Evolutionary conservation across 2,797 vertebrate genomes (phyloP).

Genomic region (Crenichthys baileyi): DNA sequence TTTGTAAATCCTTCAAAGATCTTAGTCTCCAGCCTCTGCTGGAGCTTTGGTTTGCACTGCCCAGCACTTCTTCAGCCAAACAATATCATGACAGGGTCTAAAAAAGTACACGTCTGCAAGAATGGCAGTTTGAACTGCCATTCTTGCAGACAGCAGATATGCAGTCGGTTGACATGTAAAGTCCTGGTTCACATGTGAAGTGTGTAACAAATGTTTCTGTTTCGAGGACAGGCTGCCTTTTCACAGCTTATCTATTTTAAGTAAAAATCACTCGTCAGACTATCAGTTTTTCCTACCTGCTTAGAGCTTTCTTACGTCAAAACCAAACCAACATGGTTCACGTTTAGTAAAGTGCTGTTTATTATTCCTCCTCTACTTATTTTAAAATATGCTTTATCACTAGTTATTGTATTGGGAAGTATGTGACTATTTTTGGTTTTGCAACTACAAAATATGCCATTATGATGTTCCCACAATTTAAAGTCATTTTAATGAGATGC

Average conservation of each 20-base stretch:
- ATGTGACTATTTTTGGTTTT: background rate
- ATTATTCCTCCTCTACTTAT: background rate
- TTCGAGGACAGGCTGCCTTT: constrained; percentile 8
- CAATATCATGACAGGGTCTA: constrained; percentile 21
- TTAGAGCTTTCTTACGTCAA: constrained; percentile 15
- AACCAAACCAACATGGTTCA: background rate
- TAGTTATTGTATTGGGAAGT: background rate
- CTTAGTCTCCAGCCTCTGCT: constrained; percentile 21
- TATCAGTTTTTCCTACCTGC: background rate
- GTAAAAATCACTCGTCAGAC: constrained; percentile 21
- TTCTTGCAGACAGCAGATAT: background rate
- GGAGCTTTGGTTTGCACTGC: constrained; percentile 1
- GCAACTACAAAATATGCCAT: background rate
- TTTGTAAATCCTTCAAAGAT: constrained; percentile 37
- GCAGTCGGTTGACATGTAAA: constrained; percentile 53
- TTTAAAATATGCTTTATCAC: background rate
- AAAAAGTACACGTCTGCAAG: constrained; percentile 7
- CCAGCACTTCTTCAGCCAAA: constrained; percentile 19
- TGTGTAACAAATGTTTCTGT: constrained; percentile 25
- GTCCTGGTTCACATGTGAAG: constrained; percentile 8
- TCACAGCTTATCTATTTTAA: constrained; percentile 18
- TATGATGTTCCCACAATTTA: background rate
- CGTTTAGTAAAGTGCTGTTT: background rate
- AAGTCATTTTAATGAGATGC: background rate
- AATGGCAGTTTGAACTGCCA: constrained; percentile 21